Evolutionary conservation across 2,888 invertebrate genomes (phyloP).

Genomic region (Sthenelais limicola): DNA sequence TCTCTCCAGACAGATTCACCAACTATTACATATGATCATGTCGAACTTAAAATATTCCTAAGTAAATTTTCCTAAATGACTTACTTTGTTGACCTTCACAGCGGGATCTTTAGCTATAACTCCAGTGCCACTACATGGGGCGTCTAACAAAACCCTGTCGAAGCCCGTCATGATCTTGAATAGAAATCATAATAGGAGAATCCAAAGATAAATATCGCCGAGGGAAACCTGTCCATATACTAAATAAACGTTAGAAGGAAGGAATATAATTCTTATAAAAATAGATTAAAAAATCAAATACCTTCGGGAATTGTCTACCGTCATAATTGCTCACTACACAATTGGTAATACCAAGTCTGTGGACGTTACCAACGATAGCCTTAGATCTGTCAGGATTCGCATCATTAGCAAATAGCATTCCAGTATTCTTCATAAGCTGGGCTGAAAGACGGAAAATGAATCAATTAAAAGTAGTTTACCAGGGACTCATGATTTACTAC

Average conservation of each 20-base stretch:
- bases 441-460: conserved; percentile 48
- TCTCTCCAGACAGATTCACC: too few species aligned
- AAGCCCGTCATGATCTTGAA: conserved; percentile 88
- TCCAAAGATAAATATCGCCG: too few species aligned
- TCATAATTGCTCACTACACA: conserved; percentile 91
- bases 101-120: conserved; percentile 97
- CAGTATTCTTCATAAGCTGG: conserved; percentile 98
- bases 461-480: too few species aligned
- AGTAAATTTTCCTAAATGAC: neutral
- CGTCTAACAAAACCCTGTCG: conserved; percentile 95
- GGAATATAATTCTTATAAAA: too few species aligned
- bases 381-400: conserved; percentile 84
- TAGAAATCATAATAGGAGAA: too few species aligned
- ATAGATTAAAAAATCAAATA: too few species aligned
- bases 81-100: conserved; percentile 80
- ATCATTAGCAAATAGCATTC: conserved; percentile 96
- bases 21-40: too few species aligned
- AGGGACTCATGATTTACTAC: too few species aligned
- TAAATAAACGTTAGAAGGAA: too few species aligned
- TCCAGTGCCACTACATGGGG: conserved; percentile 98
- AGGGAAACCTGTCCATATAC: too few species aligned
- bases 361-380: conserved; percentile 96
- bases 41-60: neutral
- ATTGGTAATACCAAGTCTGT: conserved; percentile 95
- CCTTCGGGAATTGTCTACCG: conserved; percentile 85